These are phyloP conservation scores for Encarsia formosa DNA, from an alignment of 2,888 invertebrate species.

Conservation along the genomic window DNA sequence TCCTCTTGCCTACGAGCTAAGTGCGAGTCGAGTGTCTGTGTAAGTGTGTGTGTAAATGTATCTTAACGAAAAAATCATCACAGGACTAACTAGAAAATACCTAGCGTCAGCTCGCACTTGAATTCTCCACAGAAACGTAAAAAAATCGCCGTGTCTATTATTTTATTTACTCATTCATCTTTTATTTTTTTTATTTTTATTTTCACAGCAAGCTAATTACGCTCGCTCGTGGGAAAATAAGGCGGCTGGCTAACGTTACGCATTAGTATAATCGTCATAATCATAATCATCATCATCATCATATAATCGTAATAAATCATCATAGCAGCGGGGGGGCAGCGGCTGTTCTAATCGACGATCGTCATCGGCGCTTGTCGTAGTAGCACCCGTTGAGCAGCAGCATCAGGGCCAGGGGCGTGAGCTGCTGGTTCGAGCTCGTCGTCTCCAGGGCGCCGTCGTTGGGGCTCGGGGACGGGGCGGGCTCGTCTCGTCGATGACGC, in stretches of 20 bases:
- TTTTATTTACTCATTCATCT: too few relatives aligned
- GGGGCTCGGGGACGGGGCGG: too few relatives aligned
- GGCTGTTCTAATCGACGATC: neutral
- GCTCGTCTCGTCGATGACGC: neutral
- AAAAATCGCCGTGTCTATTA: too few relatives aligned
- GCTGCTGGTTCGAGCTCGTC: neutral
- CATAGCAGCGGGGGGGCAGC: neutral
- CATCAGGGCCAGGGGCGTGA: constrained; percentile 11
- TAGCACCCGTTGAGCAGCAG: constrained; percentile 11
- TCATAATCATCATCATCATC: neutral
- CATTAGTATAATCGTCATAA: neutral
- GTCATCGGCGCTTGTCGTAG: constrained; percentile 25
- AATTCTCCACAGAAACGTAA: too few relatives aligned
- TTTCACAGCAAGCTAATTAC: too few relatives aligned
- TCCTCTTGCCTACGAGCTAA: neutral
- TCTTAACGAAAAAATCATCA: constrained; percentile 49
- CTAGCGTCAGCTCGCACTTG: constrained; percentile 33
- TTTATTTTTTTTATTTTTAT: too few relatives aligned
- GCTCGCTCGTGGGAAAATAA: too few relatives aligned
- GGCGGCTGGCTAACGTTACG: neutral
- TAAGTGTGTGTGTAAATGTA: constrained; percentile 31
- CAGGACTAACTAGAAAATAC: constrained; percentile 52
- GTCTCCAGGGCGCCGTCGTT: neutral
- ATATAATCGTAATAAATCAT: neutral
- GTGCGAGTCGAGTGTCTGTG: neutral